Conservation (phyloP, 2,113 vertebrate genomes). For the Arothron firmamentum region DNA sequence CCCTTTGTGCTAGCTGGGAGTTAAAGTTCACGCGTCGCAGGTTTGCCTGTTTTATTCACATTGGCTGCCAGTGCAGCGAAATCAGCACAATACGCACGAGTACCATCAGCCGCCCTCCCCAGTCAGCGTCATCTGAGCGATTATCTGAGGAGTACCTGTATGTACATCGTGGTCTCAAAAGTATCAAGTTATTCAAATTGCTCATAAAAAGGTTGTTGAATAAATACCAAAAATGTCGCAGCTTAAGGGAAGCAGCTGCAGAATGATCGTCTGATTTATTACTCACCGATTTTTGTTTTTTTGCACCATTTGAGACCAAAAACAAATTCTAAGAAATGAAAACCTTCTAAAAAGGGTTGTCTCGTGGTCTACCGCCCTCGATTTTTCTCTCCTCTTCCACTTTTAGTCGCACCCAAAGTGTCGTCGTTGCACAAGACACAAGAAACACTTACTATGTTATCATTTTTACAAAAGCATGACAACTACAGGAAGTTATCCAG, state of each 20-base stretch:
- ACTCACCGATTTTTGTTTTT: slow-evolving; percentile 66
- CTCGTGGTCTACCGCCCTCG: slow-evolving; percentile 42
- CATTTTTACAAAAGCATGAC: slow-evolving; percentile 74
- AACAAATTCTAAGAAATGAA: slow-evolving; percentile 23
- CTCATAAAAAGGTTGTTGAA: slow-evolving; percentile 90
- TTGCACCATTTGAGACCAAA: slow-evolving; percentile 74
- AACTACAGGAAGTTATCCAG: slow-evolving; percentile 81
- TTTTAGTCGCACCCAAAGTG: slow-evolving; percentile 74
- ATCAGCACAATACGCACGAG: slow-evolving; percentile 67
- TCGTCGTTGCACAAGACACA: slow-evolving; percentile 84
- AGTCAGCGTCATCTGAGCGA: slow-evolving; percentile 31
- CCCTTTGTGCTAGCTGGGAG: slow-evolving; percentile 93
- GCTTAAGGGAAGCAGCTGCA: slow-evolving; percentile 80
- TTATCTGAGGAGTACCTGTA: slow-evolving; percentile 73
- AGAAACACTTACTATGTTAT: slow-evolving; percentile 81
- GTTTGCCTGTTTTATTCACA: slow-evolving; percentile 78
- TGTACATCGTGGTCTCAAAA: slow-evolving; percentile 81
- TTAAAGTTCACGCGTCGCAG: slow-evolving; percentile 75
- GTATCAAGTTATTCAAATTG: slow-evolving; percentile 94
- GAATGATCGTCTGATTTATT: slow-evolving; percentile 57
- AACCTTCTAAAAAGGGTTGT: slow-evolving; percentile 33
- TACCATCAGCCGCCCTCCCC: slow-evolving; percentile 50
- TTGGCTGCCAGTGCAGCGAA: slow-evolving; percentile 88
- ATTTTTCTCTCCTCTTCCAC: slow-evolving; percentile 50
- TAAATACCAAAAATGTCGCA: slow-evolving; percentile 89